These are phyloP conservation scores for Rhodophaea formosa DNA, from an alignment of 2,888 invertebrate genomes.

Conservation along the genomic window DNA sequence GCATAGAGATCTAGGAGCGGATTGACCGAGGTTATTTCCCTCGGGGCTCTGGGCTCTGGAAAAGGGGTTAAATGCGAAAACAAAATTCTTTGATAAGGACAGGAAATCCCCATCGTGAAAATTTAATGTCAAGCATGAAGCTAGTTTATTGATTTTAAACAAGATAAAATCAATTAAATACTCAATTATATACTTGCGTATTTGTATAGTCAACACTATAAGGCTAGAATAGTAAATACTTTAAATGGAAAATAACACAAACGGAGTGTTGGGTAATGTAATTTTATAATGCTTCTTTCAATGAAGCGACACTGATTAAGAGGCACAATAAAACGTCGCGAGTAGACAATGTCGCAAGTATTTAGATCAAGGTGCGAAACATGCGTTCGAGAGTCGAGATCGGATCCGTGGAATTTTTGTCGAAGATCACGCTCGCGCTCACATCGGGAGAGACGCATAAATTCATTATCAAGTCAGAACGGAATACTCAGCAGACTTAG, in stretches of 20 bases:
- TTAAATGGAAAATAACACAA: not conserved
- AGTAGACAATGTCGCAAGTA: constrained; percentile 78
- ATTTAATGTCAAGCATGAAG: constrained; percentile 11
- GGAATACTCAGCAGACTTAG: constrained; percentile 42
- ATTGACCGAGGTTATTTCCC: constrained; percentile 60
- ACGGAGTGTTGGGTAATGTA: not conserved
- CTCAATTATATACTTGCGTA: too few species aligned
- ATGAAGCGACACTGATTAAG: constrained; percentile 40
- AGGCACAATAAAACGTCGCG: constrained; percentile 58
- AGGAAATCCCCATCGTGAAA: constrained; percentile 21
- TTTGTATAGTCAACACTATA: not conserved
- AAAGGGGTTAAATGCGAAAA: constrained; percentile 37
- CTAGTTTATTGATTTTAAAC: too few species aligned
- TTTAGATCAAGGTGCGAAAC: constrained; percentile 81
- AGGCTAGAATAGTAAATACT: not conserved
- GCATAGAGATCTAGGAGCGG: constrained; percentile 44
- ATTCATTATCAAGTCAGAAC: constrained; percentile 58
- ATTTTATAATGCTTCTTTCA: constrained; percentile 2
- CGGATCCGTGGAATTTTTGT: constrained; percentile 72
- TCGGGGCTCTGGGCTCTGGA: constrained; percentile 34
- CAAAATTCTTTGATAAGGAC: constrained; percentile 30
- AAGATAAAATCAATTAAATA: too few species aligned
- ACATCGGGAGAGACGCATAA: constrained; percentile 54
- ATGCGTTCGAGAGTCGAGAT: constrained; percentile 74
- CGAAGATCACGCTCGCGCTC: constrained; percentile 66